phyloP scores from a whole-genome alignment of 2,797 vertebrate genomes.

The Anableps anableps region DNA sequence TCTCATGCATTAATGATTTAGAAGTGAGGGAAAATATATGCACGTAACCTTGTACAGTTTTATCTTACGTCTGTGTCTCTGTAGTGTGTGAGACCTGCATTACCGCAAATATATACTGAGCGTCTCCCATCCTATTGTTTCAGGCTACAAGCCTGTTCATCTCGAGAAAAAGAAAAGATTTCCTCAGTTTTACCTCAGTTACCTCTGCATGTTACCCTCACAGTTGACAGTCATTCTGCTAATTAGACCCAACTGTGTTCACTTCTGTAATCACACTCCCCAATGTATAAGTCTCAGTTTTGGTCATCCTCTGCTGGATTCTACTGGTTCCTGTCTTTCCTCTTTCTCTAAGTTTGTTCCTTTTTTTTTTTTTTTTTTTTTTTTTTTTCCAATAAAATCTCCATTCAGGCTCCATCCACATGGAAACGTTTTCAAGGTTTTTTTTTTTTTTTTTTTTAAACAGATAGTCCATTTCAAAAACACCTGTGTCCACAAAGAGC shows the following conservation, averaged over 20 bases:
- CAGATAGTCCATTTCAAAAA: too few species aligned
- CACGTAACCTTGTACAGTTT: not conserved
- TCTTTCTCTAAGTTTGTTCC: too few species aligned
- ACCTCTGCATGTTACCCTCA: not conserved
- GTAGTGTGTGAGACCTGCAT: not conserved
- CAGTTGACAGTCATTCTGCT: not conserved
- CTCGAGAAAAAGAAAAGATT: not conserved
- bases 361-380: too few species aligned
- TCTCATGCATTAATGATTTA: constrained; percentile 7
- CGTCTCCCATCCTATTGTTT: not conserved
- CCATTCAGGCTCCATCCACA: too few species aligned
- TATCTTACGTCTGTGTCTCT: not conserved
- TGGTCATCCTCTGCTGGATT: not conserved
- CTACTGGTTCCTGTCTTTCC: too few species aligned
- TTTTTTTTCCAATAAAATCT: too few species aligned
- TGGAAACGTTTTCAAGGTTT: too few species aligned
- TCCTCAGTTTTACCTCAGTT: not conserved
- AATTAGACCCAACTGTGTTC: not conserved
- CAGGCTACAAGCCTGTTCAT: not conserved
- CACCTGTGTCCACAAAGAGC: too few species aligned
- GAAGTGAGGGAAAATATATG: not conserved
- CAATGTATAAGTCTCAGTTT: not conserved
- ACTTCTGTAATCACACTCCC: not conserved
- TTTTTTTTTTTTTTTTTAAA: too few species aligned
- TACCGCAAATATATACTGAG: not conserved